Evolutionary conservation across 2,113 vertebrate species (phyloP).

Genomic region (Mirounga angustirostris): DNA sequence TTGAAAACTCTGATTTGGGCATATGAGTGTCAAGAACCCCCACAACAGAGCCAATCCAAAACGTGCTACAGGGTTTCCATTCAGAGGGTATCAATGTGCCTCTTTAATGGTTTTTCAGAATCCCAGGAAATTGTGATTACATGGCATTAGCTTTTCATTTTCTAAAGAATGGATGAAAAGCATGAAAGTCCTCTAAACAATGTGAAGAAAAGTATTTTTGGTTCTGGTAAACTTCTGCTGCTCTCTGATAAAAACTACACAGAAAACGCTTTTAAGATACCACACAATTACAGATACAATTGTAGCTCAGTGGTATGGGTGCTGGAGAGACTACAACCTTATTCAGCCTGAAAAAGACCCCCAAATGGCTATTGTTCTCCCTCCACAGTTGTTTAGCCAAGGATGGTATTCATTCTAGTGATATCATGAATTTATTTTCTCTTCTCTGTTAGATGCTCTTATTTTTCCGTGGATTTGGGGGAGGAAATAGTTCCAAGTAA

Average conservation of each 20-base stretch:
- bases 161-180: slow-evolving; percentile 85
- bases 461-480: slow-evolving; percentile 59
- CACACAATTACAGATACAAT: slow-evolving; percentile 83
- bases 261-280: slow-evolving; percentile 85
- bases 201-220: slow-evolving; percentile 85
- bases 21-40: slow-evolving; percentile 84
- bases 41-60: slow-evolving; percentile 85
- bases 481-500: slow-evolving; percentile 68
- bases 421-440: slow-evolving; percentile 69
- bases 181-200: slow-evolving; percentile 82
- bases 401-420: slow-evolving; percentile 79
- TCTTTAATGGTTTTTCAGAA: slow-evolving; percentile 86
- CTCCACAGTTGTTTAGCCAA: slow-evolving; percentile 75
- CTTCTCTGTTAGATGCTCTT: slow-evolving; percentile 59
- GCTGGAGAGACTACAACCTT: slow-evolving; percentile 71
- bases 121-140: slow-evolving; percentile 88
- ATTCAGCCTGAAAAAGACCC: slow-evolving; percentile 82
- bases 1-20: slow-evolving; percentile 84
- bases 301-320: slow-evolving; percentile 66
- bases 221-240: slow-evolving; percentile 85
- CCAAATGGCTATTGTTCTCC: slow-evolving; percentile 74
- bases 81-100: slow-evolving; percentile 88
- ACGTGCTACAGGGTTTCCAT: slow-evolving; percentile 84
- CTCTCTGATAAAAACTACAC: slow-evolving; percentile 83
- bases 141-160: slow-evolving; percentile 87